Evolutionary conservation across 2,797 vertebrate species (phyloP).

Genomic region (Sparus aurata): DNA sequence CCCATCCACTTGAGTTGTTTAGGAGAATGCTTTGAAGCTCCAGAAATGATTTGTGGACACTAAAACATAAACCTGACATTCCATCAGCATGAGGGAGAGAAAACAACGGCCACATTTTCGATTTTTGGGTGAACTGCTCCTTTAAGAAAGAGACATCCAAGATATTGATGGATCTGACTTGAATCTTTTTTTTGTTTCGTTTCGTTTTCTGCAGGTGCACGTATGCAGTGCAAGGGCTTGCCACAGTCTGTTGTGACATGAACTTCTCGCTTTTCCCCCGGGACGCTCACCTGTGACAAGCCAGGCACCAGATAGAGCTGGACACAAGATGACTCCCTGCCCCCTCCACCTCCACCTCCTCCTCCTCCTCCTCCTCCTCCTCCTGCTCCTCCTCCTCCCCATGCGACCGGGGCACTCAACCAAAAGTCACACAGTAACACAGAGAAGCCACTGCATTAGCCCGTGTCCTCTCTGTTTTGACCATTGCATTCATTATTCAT

Average conservation of each 20-base stretch:
- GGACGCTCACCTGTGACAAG: conserved; percentile 21
- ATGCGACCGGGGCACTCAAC: conserved; percentile 12
- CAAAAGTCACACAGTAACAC: conserved; percentile 42
- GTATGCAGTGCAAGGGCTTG: too few species aligned
- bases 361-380: conserved; percentile 5
- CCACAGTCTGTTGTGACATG: conserved; percentile 8
- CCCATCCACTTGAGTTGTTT: too few species aligned
- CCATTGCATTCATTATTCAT: conserved; percentile 79
- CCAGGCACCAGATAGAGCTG: conserved; percentile 18
- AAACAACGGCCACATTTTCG: too few species aligned
- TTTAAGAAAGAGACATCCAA: not conserved
- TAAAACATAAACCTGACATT: too few species aligned
- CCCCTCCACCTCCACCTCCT: not conserved
- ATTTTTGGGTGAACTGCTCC: too few species aligned
- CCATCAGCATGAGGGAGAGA: too few species aligned
- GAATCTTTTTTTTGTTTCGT: not conserved
- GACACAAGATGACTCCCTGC: conserved; percentile 18
- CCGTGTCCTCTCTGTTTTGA: conserved; percentile 61
- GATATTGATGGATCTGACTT: conserved; percentile 23
- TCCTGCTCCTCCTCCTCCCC: conserved; percentile 8
- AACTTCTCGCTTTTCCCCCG: conserved; percentile 3
- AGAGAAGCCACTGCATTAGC: conserved; percentile 58
- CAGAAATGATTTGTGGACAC: too few species aligned
- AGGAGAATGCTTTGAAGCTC: too few species aligned
- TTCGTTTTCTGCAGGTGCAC: not conserved